phyloP scores from a whole-genome alignment of 53 echinoderm and acorn worm species.

The Holothuria leucospilota region DNA sequence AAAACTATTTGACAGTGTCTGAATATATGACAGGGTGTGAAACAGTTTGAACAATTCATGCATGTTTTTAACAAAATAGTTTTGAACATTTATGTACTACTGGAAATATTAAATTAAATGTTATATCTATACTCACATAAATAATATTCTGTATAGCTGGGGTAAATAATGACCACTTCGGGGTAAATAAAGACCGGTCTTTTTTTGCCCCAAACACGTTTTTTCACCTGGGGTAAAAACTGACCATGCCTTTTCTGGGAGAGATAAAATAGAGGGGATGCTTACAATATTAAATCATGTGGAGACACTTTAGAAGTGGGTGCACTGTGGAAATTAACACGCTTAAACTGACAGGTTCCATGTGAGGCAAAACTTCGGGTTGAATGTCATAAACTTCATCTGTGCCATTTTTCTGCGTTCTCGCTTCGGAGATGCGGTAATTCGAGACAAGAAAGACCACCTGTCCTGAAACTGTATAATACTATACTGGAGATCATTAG shows the following conservation, averaged over 20 bases:
- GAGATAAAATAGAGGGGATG: slow-evolving; percentile 22
- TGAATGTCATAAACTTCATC: slow-evolving; percentile 34
- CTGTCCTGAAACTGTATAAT: slow-evolving; percentile 16
- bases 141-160: slow-evolving; percentile 27
- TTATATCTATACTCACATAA: slow-evolving; percentile 12
- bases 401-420: slow-evolving; percentile 8
- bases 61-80: too few relatives aligned
- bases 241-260: slow-evolving; percentile 13
- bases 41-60: background rate
- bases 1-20: background rate
- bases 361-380: slow-evolving; percentile 28
- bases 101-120: background rate
- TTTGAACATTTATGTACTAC: too few relatives aligned
- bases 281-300: slow-evolving; percentile 32
- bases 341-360: slow-evolving; percentile 19
- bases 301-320: slow-evolving; percentile 25
- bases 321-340: slow-evolving; percentile 23
- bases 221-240: slow-evolving; percentile 31
- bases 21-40: background rate
- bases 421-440: background rate
- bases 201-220: slow-evolving; percentile 25
- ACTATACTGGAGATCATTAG: slow-evolving; percentile 8
- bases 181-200: slow-evolving; percentile 14
- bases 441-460: slow-evolving; percentile 11
- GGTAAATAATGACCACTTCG: slow-evolving; percentile 21